Base-by-base conservation (phyloP, 2,113 vertebrate species). In the Haemorhous mexicanus region DNA sequence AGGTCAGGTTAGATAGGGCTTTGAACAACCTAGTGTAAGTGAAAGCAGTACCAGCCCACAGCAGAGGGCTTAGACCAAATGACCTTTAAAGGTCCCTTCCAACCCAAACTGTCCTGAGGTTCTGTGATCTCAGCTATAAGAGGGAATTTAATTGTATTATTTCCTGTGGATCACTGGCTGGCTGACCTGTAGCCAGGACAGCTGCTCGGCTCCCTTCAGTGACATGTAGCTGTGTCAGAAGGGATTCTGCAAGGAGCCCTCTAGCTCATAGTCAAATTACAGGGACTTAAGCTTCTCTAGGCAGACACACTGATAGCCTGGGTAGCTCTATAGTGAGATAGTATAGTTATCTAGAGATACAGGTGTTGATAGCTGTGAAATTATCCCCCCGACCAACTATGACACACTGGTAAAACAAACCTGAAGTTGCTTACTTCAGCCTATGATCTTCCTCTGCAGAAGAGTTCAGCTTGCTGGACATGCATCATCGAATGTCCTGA, bases 261-360 rank as follows among this genome's bases (percentile, higher is more conserved):
- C 26, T 26, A 77, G 64, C n/a, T 78, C 28, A 13, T 35, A 30
- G 37, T 43, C 1, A 2, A 14, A 27, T 72, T 10, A 0, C 37
- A 41, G 61, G 33, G 53, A 15, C 28, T 72, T 56, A 7, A 53
- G 26, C 24, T 69, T 90, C 69, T 28, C 28, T 43, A 11, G 35
- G 33, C 18, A 11, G 30, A 35, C 30, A 30, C 22, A n/a, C 32
- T n/a, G 28, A 23, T 32, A 47, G 26, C 15, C 33, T 69, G 17
- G 11, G 27, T 39, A 44, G 24, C 35, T 84, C 18, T 56, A 6
- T 13, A 9, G 23, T 46, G 12, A 68, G 37, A 21, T 46, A 28
- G 5, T 27, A 0, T 4, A 17, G 13, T 23, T 76, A 13, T n/a
- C 35, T 80, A 1, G 30, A 76, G 49, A 16, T 80, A 30, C 1